These are phyloP conservation scores for Nephrotoma appendiculata DNA, from an alignment of 2,888 invertebrate species.

Conservation along the genomic window DNA sequence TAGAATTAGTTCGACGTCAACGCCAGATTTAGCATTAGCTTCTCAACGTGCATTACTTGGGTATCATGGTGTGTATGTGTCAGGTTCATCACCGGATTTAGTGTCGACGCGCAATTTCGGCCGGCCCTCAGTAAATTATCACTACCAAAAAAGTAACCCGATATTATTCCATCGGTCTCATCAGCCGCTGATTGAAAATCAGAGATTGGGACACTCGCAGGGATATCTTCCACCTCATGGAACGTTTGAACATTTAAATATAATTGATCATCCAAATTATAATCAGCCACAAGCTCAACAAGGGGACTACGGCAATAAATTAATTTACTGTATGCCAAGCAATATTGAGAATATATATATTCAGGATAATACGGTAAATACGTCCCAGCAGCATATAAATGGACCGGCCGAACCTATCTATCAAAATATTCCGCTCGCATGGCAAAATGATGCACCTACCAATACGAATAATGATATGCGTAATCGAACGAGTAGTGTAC, in stretches of 20 bases:
- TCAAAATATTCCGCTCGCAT: slow-evolving; percentile 63
- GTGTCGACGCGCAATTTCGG: slow-evolving; percentile 47
- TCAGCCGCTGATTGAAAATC: slow-evolving; percentile 13
- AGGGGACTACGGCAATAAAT: slow-evolving; percentile 37
- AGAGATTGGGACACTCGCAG: slow-evolving; percentile 24
- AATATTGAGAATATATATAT: background rate
- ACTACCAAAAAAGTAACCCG: slow-evolving; percentile 3
- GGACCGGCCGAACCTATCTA: slow-evolving; percentile 62
- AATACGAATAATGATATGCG: slow-evolving; percentile 29
- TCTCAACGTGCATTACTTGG: slow-evolving; percentile 39
- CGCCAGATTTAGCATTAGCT: slow-evolving; percentile 67
- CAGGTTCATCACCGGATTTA: slow-evolving; percentile 63
- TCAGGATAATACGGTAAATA: slow-evolving; percentile 25
- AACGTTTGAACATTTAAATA: slow-evolving; percentile 57
- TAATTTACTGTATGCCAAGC: slow-evolving; percentile 11
- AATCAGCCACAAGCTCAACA: slow-evolving; percentile 30
- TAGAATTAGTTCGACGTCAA: slow-evolving; percentile 65
- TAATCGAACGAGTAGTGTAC: slow-evolving; percentile 47
- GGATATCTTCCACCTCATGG: slow-evolving; percentile 42
- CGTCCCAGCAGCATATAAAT: slow-evolving; percentile 27
- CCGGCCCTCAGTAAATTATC: background rate
- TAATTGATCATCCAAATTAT: slow-evolving; percentile 26
- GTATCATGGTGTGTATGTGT: slow-evolving; percentile 39
- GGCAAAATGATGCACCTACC: slow-evolving; percentile 30
- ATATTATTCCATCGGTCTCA: slow-evolving; percentile 11